These are phyloP conservation scores for Catharus minimus DNA, from an alignment of 2,113 vertebrate species.

Conservation along the genomic window DNA sequence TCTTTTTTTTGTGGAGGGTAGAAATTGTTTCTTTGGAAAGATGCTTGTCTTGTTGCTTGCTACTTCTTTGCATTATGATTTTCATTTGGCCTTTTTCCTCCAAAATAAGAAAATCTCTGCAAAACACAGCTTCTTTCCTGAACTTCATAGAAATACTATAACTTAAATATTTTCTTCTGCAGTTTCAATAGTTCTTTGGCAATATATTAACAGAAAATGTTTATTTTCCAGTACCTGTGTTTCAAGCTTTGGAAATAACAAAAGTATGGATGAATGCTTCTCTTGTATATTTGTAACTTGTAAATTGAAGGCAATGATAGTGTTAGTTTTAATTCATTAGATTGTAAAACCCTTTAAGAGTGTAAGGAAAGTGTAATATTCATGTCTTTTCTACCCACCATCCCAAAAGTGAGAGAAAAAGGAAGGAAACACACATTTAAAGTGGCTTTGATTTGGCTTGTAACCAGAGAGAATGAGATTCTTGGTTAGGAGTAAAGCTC, in stretches of 20 bases:
- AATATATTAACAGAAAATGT: neutral
- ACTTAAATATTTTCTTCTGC: neutral
- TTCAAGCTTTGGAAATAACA: neutral
- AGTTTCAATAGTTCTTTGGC: neutral
- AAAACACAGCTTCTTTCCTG: neutral
- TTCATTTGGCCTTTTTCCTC: neutral
- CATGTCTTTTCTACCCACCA: neutral
- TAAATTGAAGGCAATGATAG: neutral
- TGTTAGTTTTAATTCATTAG: neutral
- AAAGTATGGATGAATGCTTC: neutral
- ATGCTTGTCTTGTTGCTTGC: neutral
- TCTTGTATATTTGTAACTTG: neutral
- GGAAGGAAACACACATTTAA: neutral
- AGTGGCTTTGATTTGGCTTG: neutral
- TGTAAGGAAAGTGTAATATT: neutral
- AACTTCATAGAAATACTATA: neutral
- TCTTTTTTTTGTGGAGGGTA: accelerated
- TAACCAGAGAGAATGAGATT: neutral
- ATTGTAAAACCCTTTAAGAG: neutral
- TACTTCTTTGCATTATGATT: neutral
- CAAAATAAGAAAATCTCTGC: neutral
- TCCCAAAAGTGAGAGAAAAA: neutral
- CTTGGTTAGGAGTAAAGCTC: neutral
- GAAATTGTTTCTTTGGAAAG: neutral
- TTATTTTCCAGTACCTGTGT: neutral